Evolutionary conservation across 2,113 vertebrate species (phyloP), one percentile per base, ranked within the genome.

Genomic region (Phoxinus phoxinus): DNA sequence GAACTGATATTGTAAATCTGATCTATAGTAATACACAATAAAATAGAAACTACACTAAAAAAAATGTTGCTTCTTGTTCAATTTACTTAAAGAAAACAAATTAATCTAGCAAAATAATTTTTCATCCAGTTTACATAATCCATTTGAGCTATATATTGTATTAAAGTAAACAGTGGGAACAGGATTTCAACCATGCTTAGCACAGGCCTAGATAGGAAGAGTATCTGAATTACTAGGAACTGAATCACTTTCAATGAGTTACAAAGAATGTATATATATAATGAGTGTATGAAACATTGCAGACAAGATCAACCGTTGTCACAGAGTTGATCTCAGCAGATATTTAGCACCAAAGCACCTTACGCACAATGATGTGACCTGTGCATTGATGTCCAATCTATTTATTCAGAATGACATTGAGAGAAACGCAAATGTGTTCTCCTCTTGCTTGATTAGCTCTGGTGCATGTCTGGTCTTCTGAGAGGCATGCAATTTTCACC

Each of bases 361-460:
- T 56, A 46, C 48, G 89, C 91, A 86, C 90, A 89, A 86, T 90
- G 91, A 93, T 94, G 92, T 93, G 94, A 93, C 92, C 91, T 53
- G 88, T 30, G 76, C 85, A 83, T 53, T 89, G 86, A 92, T 91
- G 81, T 21, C 85, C 85, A 86, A 89, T 93, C 93, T 93, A 93
- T 94, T 95, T 93, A 92, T 93, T 91, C 87, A 79, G 86, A 81
- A 87, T 76, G 88, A 90, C 86, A 89, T 83, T 91, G 89, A 90
- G 85, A 80, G 78, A 87, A 85, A 93, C 85, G 86, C 88, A 92
- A 76, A 91, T 90, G 85, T 79, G 85, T 86, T 83, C 92, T 91
- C 90, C 91, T 92, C 89, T 91, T 86, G 92, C 89, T 92, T 92
- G 91, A 94, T 94, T 92, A 93, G 92, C 86, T 93, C 87, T 92